Evolutionary conservation across 2,888 invertebrate species (phyloP), one percentile per base, ranked within the genome.

Genomic region (Tolmerus cingulatus): DNA sequence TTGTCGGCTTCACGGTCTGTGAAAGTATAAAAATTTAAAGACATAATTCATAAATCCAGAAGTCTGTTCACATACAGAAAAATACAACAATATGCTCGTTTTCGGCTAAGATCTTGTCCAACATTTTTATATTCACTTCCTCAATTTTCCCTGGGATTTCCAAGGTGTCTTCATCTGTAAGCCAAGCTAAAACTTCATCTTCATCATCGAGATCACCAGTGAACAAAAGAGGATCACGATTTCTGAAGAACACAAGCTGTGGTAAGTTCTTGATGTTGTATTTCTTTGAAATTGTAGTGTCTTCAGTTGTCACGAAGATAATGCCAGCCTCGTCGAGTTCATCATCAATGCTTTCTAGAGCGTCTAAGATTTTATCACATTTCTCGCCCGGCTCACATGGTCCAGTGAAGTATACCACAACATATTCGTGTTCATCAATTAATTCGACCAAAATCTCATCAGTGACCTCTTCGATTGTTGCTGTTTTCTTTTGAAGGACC

Each of bases 71-170:
- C 97, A 95, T 94, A 98, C 97, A 98, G 94, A 98, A 98, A 92
- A 97, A 97, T 23, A 98, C 97, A 78, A 98, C 98, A 81, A 98
- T 96, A 90, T 97, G 96, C 90, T 97, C 96, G 90, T 97, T 97
- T 91, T 97, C 97, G 88, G 96, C 95, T 88, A 98, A 93, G 89
- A 98, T 96, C 91, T 97, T 97, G 90, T 98, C 97, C 91, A 98
- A 93, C 97, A 98, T 98, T 91, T 95, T 96, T 0, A 95, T 94
- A 91, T 98, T 98, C 55, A 98, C 97, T 93, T 98, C 98, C 92
- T 98, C 98, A 90, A 98, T 98, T 92, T 96, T 96, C 87, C 98
- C 98, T 8, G 97, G 97, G 90, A 97, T 97, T 92, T 98, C 97
- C 12, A 98, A 93, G 5, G 97, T 97, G 89, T 97, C 95, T 91